Base-by-base conservation (phyloP, 2,113 vertebrate genomes). In the Garra rufa region DNA sequence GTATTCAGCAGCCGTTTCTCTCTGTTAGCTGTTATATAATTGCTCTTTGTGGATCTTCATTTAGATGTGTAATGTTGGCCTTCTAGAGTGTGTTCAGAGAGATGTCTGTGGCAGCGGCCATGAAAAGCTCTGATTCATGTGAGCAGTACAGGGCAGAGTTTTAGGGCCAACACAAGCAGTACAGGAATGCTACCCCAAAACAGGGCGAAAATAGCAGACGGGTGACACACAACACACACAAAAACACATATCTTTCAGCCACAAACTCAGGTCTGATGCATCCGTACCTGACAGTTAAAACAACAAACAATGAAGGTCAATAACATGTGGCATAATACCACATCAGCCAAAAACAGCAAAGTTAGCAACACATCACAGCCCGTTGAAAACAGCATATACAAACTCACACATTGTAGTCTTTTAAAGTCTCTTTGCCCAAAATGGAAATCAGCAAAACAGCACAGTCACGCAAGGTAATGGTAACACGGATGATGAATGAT, bases 41-140 rank as follows among this genome's bases (percentile, higher is more conserved):
- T 85, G 85, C 87, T 88, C 91, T 93, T 94, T 95, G 92, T 91
- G 28, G 91, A 92, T 89, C 90, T 50, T 26, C 87, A 88, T 88
- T 91, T 86, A 88, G 50, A 92, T 93, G 93, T 92, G 93, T 92
- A 93, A 93, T 90, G 89, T 89, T 90, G 89, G 85, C 93, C 93
- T 93, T 94, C 91, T 90, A 87, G 61, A 80, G 86, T 91, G 87
- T 91, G 90, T 91, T 92, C 86, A 91, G 88, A 92, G 92, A 95
- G 92, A 95, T 94, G 93, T 93, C 92, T 88, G 87, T 65, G 93
- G 93, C 92, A 91, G 91, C 77, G 91, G 91, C 83, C 85, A 90
- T 95, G 94, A 96, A 96, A 95, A 93, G 85, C 92, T 90, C 82
- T 88, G 91, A 94, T 96, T 97, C 95, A 96, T 95, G 88, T 92